A percentile compares a stretch with the other conserved stretches of the same genome.
phyloP scores from a whole-genome alignment of 2,797 vertebrate species.

The Ceyx erithaca region DNA sequence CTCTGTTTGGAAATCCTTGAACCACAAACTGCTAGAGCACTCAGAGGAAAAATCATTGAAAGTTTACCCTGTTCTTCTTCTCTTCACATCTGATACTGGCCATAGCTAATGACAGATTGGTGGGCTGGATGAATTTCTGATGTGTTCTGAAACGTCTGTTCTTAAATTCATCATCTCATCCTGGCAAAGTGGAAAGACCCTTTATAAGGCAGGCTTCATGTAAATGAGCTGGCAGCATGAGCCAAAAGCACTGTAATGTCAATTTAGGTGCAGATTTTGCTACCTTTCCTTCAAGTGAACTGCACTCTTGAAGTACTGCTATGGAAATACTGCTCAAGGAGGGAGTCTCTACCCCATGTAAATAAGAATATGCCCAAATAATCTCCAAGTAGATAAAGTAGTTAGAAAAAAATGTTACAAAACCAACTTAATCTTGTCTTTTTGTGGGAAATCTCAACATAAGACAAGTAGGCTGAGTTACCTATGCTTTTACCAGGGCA shows the following conservation, averaged over 20 bases:
- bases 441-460: neutral
- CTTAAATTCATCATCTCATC: neutral
- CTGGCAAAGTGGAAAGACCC: neutral
- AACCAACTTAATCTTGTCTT: neutral
- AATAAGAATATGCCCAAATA: neutral
- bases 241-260: neutral
- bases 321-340: neutral
- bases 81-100: neutral
- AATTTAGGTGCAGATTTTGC: neutral
- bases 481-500: neutral
- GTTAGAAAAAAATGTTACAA: neutral
- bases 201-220: neutral
- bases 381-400: neutral
- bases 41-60: neutral
- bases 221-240: neutral
- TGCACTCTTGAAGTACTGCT: neutral
- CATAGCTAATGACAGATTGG: neutral
- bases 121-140: neutral
- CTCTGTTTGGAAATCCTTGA: neutral
- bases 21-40: neutral
- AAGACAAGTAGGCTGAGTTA: neutral
- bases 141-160: neutral
- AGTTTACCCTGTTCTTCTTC: neutral
- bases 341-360: neutral
- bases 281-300: neutral